Percentiles rank a stretch among this genome's conserved stretches.
These are phyloP conservation scores for Frankliniella fusca DNA, from an alignment of 2,888 invertebrate genomes.

Conservation along the genomic window DNA sequence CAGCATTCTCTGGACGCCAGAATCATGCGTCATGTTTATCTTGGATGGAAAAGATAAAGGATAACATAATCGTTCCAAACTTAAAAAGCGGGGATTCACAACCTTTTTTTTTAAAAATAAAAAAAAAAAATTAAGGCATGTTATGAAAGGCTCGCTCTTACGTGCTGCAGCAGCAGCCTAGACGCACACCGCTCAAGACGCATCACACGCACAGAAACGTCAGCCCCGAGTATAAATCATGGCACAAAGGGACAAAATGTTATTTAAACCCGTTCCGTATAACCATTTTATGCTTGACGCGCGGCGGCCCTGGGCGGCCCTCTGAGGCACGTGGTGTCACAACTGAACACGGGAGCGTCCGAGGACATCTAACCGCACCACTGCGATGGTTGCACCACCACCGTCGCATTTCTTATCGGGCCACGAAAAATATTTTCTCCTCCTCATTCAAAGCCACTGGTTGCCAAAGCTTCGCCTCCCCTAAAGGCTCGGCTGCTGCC, in stretches of 20 bases:
- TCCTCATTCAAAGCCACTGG: background rate
- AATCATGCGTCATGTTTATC: no score
- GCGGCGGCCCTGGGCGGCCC: background rate
- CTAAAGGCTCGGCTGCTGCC: no score
- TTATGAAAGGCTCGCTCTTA: no score
- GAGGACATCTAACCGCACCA: background rate
- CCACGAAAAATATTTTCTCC: background rate
- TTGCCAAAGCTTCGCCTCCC: background rate
- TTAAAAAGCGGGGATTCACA: no score
- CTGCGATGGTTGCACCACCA: background rate
- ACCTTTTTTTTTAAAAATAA: no score
- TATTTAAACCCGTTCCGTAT: conserved; percentile 13
- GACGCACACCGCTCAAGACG: background rate
- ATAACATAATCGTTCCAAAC: no score
- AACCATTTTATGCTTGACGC: background rate
- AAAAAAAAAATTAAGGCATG: no score
- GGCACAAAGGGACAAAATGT: background rate
- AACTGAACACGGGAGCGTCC: background rate
- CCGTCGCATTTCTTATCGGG: background rate
- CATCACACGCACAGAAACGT: background rate
- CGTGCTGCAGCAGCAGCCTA: background rate
- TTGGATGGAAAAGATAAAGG: no score
- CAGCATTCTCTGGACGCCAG: no score
- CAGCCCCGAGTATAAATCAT: background rate
- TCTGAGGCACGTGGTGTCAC: background rate